A percentile compares a stretch with the other conserved stretches of the same genome.
Evolutionary conservation across 2,797 vertebrate species (phyloP).

Genomic region (Aldrovandia affinis): DNA sequence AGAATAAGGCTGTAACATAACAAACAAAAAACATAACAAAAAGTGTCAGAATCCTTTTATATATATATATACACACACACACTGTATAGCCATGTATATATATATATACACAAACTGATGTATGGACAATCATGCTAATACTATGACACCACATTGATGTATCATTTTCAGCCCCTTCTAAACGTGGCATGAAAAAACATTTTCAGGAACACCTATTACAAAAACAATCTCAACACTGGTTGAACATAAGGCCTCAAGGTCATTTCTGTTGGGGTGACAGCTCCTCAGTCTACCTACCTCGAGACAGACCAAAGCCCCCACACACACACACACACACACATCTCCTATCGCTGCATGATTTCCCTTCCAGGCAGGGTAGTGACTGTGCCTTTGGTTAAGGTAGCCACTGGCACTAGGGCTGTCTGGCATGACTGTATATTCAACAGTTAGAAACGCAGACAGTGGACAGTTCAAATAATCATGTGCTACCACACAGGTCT

Average conservation of each 20-base stretch:
- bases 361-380: constrained; percentile 72
- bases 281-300: constrained; percentile 41
- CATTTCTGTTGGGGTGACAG: constrained; percentile 46
- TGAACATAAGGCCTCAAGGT: constrained; percentile 49
- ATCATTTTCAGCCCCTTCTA: background rate
- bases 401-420: constrained; percentile 75
- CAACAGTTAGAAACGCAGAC: too few relatives aligned
- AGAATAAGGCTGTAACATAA: too few relatives aligned
- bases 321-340: constrained; percentile 21
- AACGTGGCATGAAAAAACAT: background rate
- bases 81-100: background rate
- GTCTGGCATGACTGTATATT: too few relatives aligned
- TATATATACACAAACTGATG: background rate
- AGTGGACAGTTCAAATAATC: too few relatives aligned
- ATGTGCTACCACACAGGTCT: too few relatives aligned
- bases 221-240: background rate
- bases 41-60: too few relatives aligned
- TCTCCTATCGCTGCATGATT: constrained; percentile 75
- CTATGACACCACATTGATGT: constrained; percentile 1
- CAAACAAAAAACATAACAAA: too few relatives aligned
- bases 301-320: background rate
- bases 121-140: background rate
- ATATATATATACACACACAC: too few relatives aligned
- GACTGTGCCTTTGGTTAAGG: constrained; percentile 74
- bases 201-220: background rate